Conservation (phyloP, 2,113 vertebrate species). For the Noctilio leporinus region DNA sequence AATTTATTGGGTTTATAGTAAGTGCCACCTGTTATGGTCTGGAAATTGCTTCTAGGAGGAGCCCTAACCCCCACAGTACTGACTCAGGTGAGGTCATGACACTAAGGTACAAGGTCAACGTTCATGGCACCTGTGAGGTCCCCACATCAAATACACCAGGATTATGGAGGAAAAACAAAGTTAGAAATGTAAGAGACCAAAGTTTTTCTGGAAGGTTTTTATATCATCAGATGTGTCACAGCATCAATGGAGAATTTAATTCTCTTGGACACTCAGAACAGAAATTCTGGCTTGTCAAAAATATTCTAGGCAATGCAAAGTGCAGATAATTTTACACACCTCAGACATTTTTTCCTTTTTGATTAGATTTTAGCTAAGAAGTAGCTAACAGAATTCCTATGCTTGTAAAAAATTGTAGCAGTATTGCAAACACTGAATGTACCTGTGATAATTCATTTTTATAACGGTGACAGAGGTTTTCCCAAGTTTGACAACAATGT, state of each 20-base stretch:
- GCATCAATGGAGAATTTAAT: neutral
- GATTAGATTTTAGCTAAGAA: neutral
- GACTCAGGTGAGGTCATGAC: neutral
- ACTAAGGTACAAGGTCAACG: neutral
- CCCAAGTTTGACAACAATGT: neutral
- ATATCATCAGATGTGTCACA: neutral
- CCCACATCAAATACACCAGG: neutral
- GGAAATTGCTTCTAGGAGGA: neutral
- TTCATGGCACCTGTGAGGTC: neutral
- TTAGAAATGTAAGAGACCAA: neutral
- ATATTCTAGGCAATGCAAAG: neutral
- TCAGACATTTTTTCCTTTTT: neutral
- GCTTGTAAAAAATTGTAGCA: neutral
- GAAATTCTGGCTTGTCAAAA: neutral
- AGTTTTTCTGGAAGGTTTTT: neutral
- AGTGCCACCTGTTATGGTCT: neutral
- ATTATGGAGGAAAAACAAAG: neutral
- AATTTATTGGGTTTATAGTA: neutral
- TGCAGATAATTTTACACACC: neutral
- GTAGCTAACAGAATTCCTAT: neutral
- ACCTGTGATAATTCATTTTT: neutral
- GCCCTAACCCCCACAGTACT: too few species aligned
- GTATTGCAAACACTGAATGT: neutral
- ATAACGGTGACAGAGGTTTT: neutral
- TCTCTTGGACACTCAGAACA: neutral